These are phyloP conservation scores for Bradypodion pumilum DNA, from an alignment of 2,797 vertebrate genomes.

Conservation along the genomic window DNA sequence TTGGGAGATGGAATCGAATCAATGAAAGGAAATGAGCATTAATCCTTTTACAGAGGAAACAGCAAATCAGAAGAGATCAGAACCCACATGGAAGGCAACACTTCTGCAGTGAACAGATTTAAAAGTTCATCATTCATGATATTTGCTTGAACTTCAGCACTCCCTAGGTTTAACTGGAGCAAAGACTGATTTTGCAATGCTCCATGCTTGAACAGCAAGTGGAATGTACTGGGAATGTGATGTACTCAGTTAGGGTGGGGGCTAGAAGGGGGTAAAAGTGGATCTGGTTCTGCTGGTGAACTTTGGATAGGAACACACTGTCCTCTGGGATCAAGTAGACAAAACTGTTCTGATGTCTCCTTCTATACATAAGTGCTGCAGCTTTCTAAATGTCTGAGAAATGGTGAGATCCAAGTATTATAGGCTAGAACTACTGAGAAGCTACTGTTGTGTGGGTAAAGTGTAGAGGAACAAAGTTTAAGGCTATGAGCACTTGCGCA, in stretches of 20 bases:
- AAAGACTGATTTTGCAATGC: neutral
- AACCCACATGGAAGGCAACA: neutral
- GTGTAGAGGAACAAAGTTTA: neutral
- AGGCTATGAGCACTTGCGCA: neutral
- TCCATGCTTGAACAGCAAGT: neutral
- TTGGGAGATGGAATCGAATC: neutral
- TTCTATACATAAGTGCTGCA: neutral
- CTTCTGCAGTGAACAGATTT: neutral
- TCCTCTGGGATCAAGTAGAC: neutral
- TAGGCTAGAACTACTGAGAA: neutral
- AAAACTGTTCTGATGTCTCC: neutral
- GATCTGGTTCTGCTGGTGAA: neutral
- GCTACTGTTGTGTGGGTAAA: neutral
- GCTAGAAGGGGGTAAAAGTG: neutral
- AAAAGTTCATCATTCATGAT: accelerated
- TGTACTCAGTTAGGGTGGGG: neutral
- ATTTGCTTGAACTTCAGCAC: neutral
- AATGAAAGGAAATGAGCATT: neutral
- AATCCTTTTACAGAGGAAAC: neutral
- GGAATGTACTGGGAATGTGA: neutral
- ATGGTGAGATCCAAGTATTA: neutral
- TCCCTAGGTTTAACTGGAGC: neutral
- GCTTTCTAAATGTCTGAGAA: neutral
- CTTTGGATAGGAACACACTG: neutral
- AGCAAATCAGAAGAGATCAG: neutral